Base-by-base conservation (phyloP, 2,888 invertebrate genomes). In the Onchidella celtica region DNA sequence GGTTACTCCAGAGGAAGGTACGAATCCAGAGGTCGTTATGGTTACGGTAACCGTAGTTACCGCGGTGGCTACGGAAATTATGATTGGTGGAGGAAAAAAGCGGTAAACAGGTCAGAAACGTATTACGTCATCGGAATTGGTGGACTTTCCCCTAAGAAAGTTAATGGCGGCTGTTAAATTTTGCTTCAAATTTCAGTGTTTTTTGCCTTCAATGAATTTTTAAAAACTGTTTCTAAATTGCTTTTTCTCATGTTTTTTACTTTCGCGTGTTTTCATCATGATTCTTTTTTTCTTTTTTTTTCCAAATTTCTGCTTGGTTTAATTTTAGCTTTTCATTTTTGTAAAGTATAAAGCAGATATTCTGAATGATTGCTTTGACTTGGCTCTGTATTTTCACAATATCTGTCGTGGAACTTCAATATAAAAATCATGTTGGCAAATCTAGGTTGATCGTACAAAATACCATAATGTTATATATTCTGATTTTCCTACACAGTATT, bases 91-190 rank as follows among this genome's bases (percentile, higher is more conserved):
- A 63, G 77, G 77, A 77, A 77, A 66, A 77, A 77, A 68, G 77
- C 77, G 77, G 77, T 77, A 68, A 68, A 68, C 77, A 77, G 77
- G 77, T 77, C 61, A 77, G 77, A 68, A 38, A 76, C n/a, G 21
- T 61, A 9, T 21, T 63, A 38, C 11, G 9, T 68, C 11, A 27
- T 40, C 24, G 63, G 4, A 75, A 40, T 3, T 75, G 40, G 57
- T 63, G 32, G 29, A 24, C 40, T 17, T 3, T 47, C 29, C n/a
- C 66, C 17, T 34, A 36, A 1, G 24, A 36, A 40, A 34, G 9
- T 29, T 32, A 21, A 24, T 24, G 34, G 59, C 36, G 61, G 24
- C 24, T n/a, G 29, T 24, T 61, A 61, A 27, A 24, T 68, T 34
- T 21, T 21, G n/a, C 11, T 68, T 27, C 17, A n/a, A 24, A 3